Percentiles rank a stretch among this genome's conserved stretches.
phyloP scores from a whole-genome alignment of 2,113 vertebrate genomes.

The Blennius ocellaris region DNA sequence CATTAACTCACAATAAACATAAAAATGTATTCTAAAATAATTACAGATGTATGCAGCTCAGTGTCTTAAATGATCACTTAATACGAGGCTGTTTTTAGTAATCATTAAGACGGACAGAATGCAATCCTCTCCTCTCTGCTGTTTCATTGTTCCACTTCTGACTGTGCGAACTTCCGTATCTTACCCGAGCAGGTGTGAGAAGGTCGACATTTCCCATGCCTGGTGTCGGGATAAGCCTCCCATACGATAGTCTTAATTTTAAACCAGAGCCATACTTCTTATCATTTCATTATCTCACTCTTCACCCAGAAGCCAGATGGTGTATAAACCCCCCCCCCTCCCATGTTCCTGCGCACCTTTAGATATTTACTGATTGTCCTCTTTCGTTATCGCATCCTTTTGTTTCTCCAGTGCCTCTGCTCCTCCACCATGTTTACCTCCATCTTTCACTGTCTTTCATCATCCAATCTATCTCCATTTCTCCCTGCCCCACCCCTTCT shows the following conservation, averaged over 20 bases:
- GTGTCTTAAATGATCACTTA: background rate
- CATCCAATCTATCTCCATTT: conserved; percentile 5
- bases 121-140: background rate
- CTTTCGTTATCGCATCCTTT: conserved; percentile 5
- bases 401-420: conserved; percentile 7
- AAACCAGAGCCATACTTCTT: conserved; percentile 32
- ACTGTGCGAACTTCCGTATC: conserved; percentile 47
- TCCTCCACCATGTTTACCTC: conserved; percentile 24
- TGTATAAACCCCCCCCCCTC: conserved; percentile 25
- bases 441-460: conserved; percentile 51
- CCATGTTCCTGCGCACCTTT: conserved; percentile 16
- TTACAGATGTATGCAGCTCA: background rate
- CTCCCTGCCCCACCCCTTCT: background rate
- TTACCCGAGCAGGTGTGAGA: conserved; percentile 52
- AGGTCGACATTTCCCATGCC: conserved; percentile 25
- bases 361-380: conserved; percentile 33
- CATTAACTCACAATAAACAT: background rate
- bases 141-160: conserved; percentile 2
- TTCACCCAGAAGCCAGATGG: conserved; percentile 44
- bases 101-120: background rate
- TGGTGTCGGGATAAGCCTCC: conserved; percentile 55
- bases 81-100: background rate
- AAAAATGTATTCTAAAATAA: conserved; percentile 10
- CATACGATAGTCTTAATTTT: conserved; percentile 53
- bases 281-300: conserved; percentile 54